Base-by-base conservation (phyloP, 2,888 invertebrate species). In the Dolichomitus sp. region DNA sequence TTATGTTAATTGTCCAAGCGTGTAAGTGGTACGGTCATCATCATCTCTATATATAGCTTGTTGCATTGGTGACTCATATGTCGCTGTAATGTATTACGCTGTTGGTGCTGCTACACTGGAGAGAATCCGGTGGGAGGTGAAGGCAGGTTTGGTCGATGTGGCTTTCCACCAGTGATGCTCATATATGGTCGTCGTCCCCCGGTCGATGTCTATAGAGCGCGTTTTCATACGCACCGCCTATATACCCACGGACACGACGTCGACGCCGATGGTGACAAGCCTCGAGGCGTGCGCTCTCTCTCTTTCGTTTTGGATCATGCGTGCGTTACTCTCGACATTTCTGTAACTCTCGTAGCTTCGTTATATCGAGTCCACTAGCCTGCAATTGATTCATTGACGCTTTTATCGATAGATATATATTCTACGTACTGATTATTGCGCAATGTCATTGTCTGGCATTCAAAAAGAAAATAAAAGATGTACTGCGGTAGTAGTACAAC, bases 41-140 rank as follows among this genome's bases (percentile, higher is more conserved):
- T 90, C 89, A 87, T 87, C 84, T 88, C 91, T 93, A 93, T 93
- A 92, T 92, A 93, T 93, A 93, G 92, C 61, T n/a, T 88, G 87
- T 84, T 90, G 91, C 91, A 93, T 91, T 90, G 92, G 88, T 93
- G 93, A 93, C 89, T 93, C 93, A 93, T 88, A 81, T 88, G 85
- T 85, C 73, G 77, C 81, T 85, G 80, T 85, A 87, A 84, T 86
- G 81, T 85, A 84, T 86, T 75, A 84, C 83, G 84, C 57, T 81
- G 70, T n/a, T 61, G 61, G 42, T 48, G 73, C 52, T 45, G n/a
- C 33, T 14, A 45, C 45, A 70, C 79, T 65, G 61, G 50, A 50
- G 77, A 75, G 54, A 79, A 68, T 72, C 61, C 40, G 65, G 80
- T 84, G 82, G 79, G 80, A 84, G 84, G 77, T 57, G 72, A 87